Base-by-base conservation (phyloP, 2,113 vertebrate genomes). In the Platanista minor region DNA sequence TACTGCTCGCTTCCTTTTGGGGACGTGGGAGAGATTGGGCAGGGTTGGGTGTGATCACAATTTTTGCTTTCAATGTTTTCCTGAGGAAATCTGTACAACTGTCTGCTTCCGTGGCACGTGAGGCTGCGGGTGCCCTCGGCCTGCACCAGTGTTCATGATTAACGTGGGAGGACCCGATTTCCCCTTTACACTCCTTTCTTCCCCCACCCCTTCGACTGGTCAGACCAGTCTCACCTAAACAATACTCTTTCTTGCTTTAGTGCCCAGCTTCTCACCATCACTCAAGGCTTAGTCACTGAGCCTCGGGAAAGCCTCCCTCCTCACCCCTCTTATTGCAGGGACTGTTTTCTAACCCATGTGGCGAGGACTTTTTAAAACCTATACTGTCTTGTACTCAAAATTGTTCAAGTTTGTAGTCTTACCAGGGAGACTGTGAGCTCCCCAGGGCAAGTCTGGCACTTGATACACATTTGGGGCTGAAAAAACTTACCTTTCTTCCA, bases 41-140 rank as follows among this genome's bases (percentile, higher is more conserved):
- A 88, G 90, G 88, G 71, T 41, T 95, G 97, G 96, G 91, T 94
- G 92, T 91, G 91, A 98, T 88, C 77, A 80, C 87, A 74, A 25
- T 90, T 97, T 96, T 95, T 96, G 95, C 91, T 96, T 93, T 97
- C 89, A 93, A 20, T 94, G 92, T 95, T 96, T 98, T 98, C 97
- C 96, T 91, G 92, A 93, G 97, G 97, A 98, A 96, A 93, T 89
- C 85, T 90, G 77, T 78, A 92, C 78, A 62, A 93, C 95, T 95
- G 74, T 75, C 85, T 91, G 29, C 87, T 98, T 96, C 94, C 90
- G 49, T 64, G 64, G 85, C 92, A 88, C 91, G 77, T 94, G 95
- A 91, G 67, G 36, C 62, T 80, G 59, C 8, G 15, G n/a, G 66
- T 43, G 69, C 77, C 90, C 84, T 82, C 14, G 25, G 64, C 87